phyloP scores from a whole-genome alignment of 2,113 vertebrate genomes.

The Prunella himalayana region DNA sequence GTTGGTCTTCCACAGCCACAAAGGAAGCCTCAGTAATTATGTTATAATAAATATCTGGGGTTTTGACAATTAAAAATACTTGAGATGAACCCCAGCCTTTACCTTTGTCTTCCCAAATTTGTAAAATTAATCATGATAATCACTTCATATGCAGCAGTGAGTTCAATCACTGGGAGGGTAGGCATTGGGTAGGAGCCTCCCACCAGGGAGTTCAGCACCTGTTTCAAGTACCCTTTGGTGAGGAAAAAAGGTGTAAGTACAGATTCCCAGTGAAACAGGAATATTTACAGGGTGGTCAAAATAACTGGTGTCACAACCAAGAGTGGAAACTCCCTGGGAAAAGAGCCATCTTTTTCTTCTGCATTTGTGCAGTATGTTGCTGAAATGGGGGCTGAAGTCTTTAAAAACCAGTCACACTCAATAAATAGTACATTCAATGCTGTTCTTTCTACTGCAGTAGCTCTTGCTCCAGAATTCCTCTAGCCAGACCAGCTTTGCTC shows the following conservation, averaged over 20 bases:
- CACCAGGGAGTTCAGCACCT: neutral
- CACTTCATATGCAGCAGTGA: neutral
- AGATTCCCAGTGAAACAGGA: neutral
- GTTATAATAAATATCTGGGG: neutral
- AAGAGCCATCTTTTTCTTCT: neutral
- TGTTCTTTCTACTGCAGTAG: neutral
- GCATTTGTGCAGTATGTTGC: neutral
- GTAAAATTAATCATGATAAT: neutral
- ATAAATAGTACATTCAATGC: neutral
- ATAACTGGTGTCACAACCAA: neutral
- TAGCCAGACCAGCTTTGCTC: neutral
- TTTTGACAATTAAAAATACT: neutral
- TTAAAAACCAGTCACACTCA: neutral
- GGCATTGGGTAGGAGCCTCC: neutral
- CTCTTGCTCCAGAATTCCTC: neutral
- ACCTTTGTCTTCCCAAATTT: neutral
- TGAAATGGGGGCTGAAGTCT: neutral
- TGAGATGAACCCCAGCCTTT: neutral
- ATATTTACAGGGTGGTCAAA: neutral
- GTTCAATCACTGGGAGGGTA: neutral
- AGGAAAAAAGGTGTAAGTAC: neutral
- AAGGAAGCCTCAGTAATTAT: neutral
- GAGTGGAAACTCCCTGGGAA: neutral
- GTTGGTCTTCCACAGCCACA: neutral
- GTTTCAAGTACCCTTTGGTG: neutral